Evolutionary conservation across 2,888 invertebrate genomes (phyloP), one percentile per base, ranked within the genome.

Genomic region (Zygaena filipendulae): DNA sequence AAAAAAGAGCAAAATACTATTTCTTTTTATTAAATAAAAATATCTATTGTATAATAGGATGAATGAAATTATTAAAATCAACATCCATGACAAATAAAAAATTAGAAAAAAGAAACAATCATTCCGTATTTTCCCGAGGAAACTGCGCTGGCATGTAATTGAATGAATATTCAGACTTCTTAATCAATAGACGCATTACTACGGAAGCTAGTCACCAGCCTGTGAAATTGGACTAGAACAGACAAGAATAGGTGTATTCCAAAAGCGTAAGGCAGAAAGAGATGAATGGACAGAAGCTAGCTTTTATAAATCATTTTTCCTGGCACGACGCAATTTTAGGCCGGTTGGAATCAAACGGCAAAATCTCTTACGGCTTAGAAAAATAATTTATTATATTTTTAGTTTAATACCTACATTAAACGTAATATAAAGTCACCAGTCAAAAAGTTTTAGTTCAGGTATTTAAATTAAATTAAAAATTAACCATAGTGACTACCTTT

Each of bases 221-320:
- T 74, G 74, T 75, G 72, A 75, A 77, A 77, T 77, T 77, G 70
- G 70, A 70, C 71, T 68, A 53, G 58, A 59, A 60, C 38, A 43
- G 67, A 69, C 35, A 46, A 45, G 47, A 67, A 70, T 16, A 28
- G 48, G 30, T 22, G 35, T 45, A 66, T 42, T 9, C 9, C 29
- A 13, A 22, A 14, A 5, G 11, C 8, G 4, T 5, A 21, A 2
- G 59, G 39, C 39, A 5, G 46, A 72, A 44, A 39, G 55, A 45
- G 66, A 64, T 16, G 39, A 39, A 38, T 29, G 34, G 33, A 47
- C 38, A 30, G 49, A 39, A 52, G 54, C 56, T 49, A 51, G 68
- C 55, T 74, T 72, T 72, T 74, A 71, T 75, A 75, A 75, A 75
- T 75, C 71, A 75, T 75, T 75, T 74, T 72, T 74, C 70, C 64